phyloP scores from a whole-genome alignment of 2,113 vertebrate species.

The Bombycilla garrulus region DNA sequence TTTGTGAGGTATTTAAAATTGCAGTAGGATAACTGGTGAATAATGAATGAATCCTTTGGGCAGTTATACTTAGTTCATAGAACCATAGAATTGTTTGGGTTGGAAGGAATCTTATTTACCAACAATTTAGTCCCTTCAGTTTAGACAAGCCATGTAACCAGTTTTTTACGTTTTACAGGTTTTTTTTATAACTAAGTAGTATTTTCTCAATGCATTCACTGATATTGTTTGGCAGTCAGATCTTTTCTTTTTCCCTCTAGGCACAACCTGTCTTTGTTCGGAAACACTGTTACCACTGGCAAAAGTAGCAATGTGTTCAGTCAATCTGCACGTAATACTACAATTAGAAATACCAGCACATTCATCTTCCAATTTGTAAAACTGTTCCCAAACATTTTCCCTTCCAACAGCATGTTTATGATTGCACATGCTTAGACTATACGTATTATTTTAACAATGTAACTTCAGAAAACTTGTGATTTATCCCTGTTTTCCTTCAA shows the following conservation, averaged over 20 bases:
- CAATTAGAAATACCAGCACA: neutral
- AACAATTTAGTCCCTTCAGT: neutral
- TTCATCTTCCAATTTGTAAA: neutral
- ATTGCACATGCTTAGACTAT: neutral
- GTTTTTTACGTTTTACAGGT: neutral
- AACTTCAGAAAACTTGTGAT: neutral
- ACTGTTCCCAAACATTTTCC: neutral
- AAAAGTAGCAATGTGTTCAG: neutral
- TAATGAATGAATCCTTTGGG: neutral
- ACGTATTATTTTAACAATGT: neutral
- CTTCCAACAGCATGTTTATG: neutral
- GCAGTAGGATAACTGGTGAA: neutral
- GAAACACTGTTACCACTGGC: neutral
- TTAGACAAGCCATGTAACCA: neutral
- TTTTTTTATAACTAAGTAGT: neutral
- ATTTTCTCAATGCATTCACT: neutral
- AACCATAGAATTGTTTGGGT: neutral
- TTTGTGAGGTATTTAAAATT: neutral
- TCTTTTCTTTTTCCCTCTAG: neutral
- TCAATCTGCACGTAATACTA: neutral
- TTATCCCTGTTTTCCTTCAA: neutral
- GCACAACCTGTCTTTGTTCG: neutral
- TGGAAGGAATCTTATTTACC: neutral
- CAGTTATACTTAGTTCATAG: neutral
- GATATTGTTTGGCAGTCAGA: neutral